Conservation (phyloP, 2,113 vertebrate species). For the Vulpes ferrilata region DNA sequence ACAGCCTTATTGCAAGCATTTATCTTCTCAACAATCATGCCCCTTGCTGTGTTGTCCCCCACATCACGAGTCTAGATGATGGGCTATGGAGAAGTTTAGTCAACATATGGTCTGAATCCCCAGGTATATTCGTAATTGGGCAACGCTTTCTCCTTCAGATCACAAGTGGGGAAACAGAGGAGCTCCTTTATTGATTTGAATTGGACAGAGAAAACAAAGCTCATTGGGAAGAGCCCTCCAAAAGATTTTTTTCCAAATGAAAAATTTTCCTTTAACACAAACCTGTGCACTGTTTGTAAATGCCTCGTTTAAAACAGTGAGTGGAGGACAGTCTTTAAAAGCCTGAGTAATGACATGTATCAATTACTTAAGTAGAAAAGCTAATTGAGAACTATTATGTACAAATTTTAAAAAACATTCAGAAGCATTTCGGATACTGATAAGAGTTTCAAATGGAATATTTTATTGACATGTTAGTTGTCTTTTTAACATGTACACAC, state of each 20-base stretch:
- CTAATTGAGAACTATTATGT: slow-evolving; percentile 85
- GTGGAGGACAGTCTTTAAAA: slow-evolving; percentile 81
- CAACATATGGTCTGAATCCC: slow-evolving; percentile 4
- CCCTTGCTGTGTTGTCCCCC: not conserved
- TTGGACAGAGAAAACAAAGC: slow-evolving; percentile 51
- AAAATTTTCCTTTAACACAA: slow-evolving; percentile 78
- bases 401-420: slow-evolving; percentile 86
- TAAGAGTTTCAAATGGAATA: slow-evolving; percentile 92
- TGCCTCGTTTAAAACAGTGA: slow-evolving; percentile 84
- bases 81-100: not conserved
- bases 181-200: slow-evolving; percentile 52
- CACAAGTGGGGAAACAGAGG: slow-evolving; percentile 17
- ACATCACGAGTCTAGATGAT: not conserved
- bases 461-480: slow-evolving; percentile 98
- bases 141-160: slow-evolving; percentile 57
- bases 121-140: slow-evolving; percentile 20
- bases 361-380: slow-evolving; percentile 85
- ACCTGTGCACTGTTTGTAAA: slow-evolving; percentile 77
- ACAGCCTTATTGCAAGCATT: not conserved
- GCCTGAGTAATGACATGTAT: slow-evolving; percentile 74
- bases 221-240: slow-evolving; percentile 29
- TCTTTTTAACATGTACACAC: slow-evolving; percentile 94
- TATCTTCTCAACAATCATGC: not conserved
- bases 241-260: slow-evolving; percentile 56
- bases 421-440: slow-evolving; percentile 89